Base-by-base conservation (phyloP, 2,888 invertebrate species). In the Hoplodrina blanda region DNA sequence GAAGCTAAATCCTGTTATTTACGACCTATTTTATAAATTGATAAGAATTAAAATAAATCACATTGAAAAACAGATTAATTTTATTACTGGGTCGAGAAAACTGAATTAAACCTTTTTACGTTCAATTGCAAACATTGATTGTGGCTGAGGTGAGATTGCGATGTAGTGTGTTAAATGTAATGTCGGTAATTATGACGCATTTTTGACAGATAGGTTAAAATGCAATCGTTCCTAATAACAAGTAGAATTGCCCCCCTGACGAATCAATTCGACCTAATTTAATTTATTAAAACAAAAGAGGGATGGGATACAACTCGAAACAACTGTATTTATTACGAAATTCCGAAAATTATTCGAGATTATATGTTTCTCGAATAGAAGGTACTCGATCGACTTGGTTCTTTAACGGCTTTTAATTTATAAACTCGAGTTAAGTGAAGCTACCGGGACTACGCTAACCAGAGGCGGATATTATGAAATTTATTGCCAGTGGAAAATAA, bases 401-500 rank as follows among this genome's bases (percentile, higher is more conserved):
- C 67, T 73, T 66, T 75, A 78, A 79, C 68, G 69, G 75, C 61
- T 82, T 72, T 82, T 85, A 82, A 86, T 86, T 76, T 70, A 66
- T 80, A 70, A 80, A 80, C 60, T 81, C 72, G 61, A 77, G 62
- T 70, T 74, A 83, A 81, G 74, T 63, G 76, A 81, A 81, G 61
- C 70, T 70, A 76, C 71, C 73, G 76, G 63, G 77, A 80, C 71
- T 73, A 63, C 78, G 79, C 65, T 84, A 86, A 83, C 82, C 73
- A 81, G 82, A 67, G 74, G 71, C 85, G 87, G 90, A 87, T 87
- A 88, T 88, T 88, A 83, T 80, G 66, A 82, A 87, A 88, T 87
- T 88, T 85, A 89, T 86, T 82, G 84, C 77, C 76, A 74, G 69
- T 78, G 50, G 83, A 83, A 85, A 88, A 88, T 89, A 84, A 88